Conservation (phyloP, 2,888 invertebrate genomes). For the Eueremaeus valkanovi region DNA sequence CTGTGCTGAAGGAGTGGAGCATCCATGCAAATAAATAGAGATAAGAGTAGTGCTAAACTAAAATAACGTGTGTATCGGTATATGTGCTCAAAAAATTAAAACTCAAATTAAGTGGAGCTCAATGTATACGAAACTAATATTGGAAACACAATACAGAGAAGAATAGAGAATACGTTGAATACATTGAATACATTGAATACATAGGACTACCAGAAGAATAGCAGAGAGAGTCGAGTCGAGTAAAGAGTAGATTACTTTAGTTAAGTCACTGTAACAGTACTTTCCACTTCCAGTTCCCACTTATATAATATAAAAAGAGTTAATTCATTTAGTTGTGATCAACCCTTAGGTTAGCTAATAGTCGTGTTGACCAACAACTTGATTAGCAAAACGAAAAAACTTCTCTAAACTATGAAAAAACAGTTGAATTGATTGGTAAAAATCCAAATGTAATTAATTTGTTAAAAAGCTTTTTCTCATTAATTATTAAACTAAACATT, state of each 20-base stretch:
- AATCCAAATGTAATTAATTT: background rate
- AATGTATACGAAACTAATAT: background rate
- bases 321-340: conserved; percentile 31
- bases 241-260: conserved; percentile 15
- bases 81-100: conserved; percentile 34
- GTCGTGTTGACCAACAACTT: conserved; percentile 22
- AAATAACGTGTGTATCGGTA: too few relatives aligned
- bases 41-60: conserved; percentile 8
- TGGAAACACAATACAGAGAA: background rate
- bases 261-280: background rate
- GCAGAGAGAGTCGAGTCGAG: background rate
- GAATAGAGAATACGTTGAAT: background rate
- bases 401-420: too few relatives aligned
- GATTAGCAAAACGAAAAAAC: conserved; percentile 16
- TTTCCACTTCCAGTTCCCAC: background rate
- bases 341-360: conserved; percentile 15
- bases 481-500: background rate
- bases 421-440: background rate
- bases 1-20: conserved; percentile 22
- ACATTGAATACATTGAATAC: too few relatives aligned
- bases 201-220: background rate
- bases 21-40: conserved; percentile 33
- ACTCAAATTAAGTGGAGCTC: conserved; percentile 25
- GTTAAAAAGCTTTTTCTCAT: background rate
- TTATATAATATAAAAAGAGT: background rate